These are phyloP conservation scores for Trachelus stipa DNA, from an alignment of 2,888 invertebrate species.

Conservation along the genomic window DNA sequence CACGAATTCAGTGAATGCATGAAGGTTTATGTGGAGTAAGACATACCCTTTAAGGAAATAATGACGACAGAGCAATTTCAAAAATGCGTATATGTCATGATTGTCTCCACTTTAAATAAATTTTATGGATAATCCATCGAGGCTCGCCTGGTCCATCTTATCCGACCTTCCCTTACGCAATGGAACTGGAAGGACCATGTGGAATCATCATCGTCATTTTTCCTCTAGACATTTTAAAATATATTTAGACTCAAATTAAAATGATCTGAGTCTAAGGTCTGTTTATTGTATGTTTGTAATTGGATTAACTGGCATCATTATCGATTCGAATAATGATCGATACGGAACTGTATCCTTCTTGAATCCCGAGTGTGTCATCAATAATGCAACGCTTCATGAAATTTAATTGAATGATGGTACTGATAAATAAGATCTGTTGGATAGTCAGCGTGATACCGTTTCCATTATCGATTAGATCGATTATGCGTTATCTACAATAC, in stretches of 20 bases:
- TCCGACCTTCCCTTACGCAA: background rate
- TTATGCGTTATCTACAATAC: background rate
- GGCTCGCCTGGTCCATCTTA: background rate
- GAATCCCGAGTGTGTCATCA: background rate
- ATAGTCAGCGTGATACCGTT: background rate
- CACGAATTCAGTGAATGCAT: constrained; percentile 32
- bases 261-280: background rate
- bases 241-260: background rate
- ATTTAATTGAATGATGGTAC: background rate
- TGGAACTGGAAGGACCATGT: background rate
- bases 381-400: background rate
- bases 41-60: background rate
- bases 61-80: background rate
- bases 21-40: background rate
- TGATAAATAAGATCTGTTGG: background rate
- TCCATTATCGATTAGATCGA: background rate
- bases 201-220: background rate
- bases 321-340: background rate
- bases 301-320: background rate
- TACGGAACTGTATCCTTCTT: background rate
- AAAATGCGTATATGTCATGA: background rate
- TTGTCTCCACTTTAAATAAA: background rate
- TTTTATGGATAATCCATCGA: background rate
- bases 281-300: background rate
- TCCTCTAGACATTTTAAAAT: background rate